A percentile compares a stretch with the other conserved stretches of the same genome.
These are phyloP conservation scores for Ellobius talpinus DNA, from an alignment of 2,113 vertebrate species.

Conservation along the genomic window DNA sequence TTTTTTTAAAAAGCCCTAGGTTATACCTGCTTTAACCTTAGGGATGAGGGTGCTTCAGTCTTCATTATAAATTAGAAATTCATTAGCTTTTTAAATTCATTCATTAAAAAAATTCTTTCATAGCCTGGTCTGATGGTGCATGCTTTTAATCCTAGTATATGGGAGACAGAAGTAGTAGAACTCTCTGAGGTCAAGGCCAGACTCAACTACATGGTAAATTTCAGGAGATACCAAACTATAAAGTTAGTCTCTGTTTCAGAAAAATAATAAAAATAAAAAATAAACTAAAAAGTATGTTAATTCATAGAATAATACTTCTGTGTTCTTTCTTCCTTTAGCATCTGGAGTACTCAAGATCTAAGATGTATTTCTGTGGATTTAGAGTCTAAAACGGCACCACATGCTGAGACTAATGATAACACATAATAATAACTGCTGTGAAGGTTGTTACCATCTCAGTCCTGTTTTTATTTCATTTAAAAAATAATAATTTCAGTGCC, in stretches of 20 bases:
- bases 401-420: constrained; percentile 80
- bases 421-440: constrained; percentile 80
- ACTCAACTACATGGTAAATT: not conserved
- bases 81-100: constrained; percentile 16
- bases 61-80: not conserved
- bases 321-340: constrained; percentile 48
- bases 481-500: constrained; percentile 78
- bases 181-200: not conserved
- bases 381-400: constrained; percentile 78
- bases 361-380: constrained; percentile 72
- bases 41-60: not conserved
- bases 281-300: constrained; percentile 1
- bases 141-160: not conserved
- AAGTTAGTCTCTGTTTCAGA: not conserved
- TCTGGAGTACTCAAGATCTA: constrained; percentile 70
- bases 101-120: not conserved
- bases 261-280: not conserved
- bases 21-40: not conserved
- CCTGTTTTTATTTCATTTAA: constrained; percentile 79
- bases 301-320: constrained; percentile 20
- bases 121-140: accelerated
- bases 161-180: too few relatives aligned
- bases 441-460: constrained; percentile 74
- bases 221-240: not conserved
- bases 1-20: not conserved